Conservation (phyloP, 2,888 invertebrate genomes). For the Drosophila birchii region DNA sequence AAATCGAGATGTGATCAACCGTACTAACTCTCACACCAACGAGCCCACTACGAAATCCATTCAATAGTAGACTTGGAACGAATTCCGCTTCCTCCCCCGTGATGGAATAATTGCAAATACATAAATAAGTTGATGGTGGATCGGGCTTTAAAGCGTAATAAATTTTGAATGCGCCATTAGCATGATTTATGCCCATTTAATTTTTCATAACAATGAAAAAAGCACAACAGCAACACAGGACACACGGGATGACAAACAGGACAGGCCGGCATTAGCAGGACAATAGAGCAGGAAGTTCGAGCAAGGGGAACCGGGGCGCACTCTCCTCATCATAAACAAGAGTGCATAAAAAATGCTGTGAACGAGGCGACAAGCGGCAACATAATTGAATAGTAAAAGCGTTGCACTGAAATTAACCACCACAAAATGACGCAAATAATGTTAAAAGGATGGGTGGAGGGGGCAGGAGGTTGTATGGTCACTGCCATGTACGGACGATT, state of each 20-base stretch:
- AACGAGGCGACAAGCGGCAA: slow-evolving; percentile 58
- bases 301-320: slow-evolving; percentile 16
- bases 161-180: slow-evolving; percentile 81
- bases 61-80: slow-evolving; percentile 24
- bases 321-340: slow-evolving; percentile 53
- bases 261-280: slow-evolving; percentile 43
- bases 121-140: slow-evolving; percentile 63
- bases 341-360: slow-evolving; percentile 75
- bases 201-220: slow-evolving; percentile 79
- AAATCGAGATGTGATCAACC: slow-evolving; percentile 52
- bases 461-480: slow-evolving; percentile 4
- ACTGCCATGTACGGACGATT: slow-evolving; percentile 69
- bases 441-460: slow-evolving; percentile 52
- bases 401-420: slow-evolving; percentile 79
- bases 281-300: slow-evolving; percentile 47
- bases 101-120: slow-evolving; percentile 60
- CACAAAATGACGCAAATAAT: slow-evolving; percentile 80
- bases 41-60: slow-evolving; percentile 9
- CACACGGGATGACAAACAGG: slow-evolving; percentile 44
- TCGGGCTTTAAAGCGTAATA: slow-evolving; percentile 76
- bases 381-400: slow-evolving; percentile 81
- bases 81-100: slow-evolving; percentile 28
- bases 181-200: slow-evolving; percentile 81
- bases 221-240: slow-evolving; percentile 45
- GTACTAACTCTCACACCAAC: slow-evolving; percentile 30